Evolutionary conservation across 1,140 invertebrate species (phyloP), one percentile per base, ranked within the genome.

Genomic region (Drosophila kepulauana): DNA sequence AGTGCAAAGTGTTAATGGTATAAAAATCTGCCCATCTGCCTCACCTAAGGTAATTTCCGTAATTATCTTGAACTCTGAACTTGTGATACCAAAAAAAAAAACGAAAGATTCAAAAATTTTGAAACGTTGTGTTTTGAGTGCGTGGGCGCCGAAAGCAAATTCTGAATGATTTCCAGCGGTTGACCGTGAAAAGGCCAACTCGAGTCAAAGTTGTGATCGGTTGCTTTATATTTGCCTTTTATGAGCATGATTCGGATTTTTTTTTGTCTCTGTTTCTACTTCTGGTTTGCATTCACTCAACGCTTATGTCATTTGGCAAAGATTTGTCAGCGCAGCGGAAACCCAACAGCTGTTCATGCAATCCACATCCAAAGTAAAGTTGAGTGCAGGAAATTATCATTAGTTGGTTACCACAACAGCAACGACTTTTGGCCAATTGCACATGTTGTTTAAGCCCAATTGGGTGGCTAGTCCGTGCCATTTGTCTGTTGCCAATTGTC

Each of bases 151-250:
- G 15, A 57, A 71, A 65, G 38, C 20, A 61, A 65, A 54, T 72
- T 81, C 63, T 57, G 41, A 57, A 57, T 57, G 54, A 35, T 20
- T 33, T 33, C 57, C 66, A 80, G 66, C 78, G 35, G 78, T 87
- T 87, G 82, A 88, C 82, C 82, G 84, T 87, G 82, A 87, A 87
- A 88, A 70, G 71, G 46, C 77, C 73, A 72, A 59, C 33, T 49
- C 59, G 66, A 64, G 63, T 71, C 51, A 49, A 64, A 70, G 62
- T 64, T 58, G 20, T 45, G 20, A 48, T n/a, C 54, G 25, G 30
- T 33, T 56, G 33, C 33, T 33, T 33, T 33, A 33, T 56, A 28
- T 65, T 73, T 75, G 59, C 82, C 82, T 77, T 86, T 84, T 88
- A 84, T 78, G 85, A 84, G 68, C 78, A 87, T 73, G 80, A 89